phyloP scores from a whole-genome alignment of 2,797 vertebrate species.

The Falco columbarius region DNA sequence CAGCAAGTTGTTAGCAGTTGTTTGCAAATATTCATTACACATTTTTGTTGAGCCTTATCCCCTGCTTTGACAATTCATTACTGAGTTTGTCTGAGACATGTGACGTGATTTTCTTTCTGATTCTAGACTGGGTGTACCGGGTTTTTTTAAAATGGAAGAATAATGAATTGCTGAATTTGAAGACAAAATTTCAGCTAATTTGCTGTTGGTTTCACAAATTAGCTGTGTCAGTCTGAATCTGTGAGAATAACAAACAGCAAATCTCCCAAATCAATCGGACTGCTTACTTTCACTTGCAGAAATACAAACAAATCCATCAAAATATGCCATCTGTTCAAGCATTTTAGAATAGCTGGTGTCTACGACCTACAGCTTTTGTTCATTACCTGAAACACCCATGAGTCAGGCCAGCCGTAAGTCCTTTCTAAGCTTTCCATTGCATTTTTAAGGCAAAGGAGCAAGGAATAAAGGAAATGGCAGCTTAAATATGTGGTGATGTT shows the following conservation, averaged over 20 bases:
- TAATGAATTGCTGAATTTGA: not conserved
- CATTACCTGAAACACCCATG: not conserved
- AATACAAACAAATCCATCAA: not conserved
- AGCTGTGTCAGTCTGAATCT: not conserved
- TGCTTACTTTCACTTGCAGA: not conserved
- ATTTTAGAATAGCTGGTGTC: not conserved
- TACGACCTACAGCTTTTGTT: fast-evolving
- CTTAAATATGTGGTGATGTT: not conserved
- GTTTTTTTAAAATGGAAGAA: not conserved
- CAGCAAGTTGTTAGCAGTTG: not conserved
- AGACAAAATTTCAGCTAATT: not conserved
- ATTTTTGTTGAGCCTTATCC: not conserved
- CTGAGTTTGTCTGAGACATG: not conserved
- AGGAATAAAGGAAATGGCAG: not conserved
- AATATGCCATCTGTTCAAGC: not conserved
- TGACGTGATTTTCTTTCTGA: not conserved
- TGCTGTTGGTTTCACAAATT: not conserved
- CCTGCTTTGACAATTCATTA: not conserved
- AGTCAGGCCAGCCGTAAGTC: not conserved
- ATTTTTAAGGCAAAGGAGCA: not conserved
- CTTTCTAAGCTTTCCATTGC: not conserved
- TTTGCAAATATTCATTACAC: not conserved
- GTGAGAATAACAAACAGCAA: not conserved
- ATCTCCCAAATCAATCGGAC: not conserved
- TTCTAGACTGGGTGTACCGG: not conserved